Evolutionary conservation across 2,113 vertebrate species (phyloP).

Genomic region (Athene cunicularia): DNA sequence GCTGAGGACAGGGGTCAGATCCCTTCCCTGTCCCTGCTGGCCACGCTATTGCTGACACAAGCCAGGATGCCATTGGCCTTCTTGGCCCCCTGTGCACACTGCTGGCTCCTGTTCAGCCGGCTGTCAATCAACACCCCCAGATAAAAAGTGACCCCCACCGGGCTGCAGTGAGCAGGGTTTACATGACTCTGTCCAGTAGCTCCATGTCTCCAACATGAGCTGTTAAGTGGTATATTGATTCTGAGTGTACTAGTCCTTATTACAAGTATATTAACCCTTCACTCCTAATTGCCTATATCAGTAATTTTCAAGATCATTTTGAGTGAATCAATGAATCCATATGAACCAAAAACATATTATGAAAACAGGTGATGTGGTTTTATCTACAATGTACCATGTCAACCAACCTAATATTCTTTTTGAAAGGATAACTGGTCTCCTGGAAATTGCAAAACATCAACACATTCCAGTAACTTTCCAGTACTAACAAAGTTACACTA

Average conservation of each 20-base stretch:
- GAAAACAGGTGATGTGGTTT: background rate
- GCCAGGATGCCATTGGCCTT: too few relatives aligned
- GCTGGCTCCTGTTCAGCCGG: too few relatives aligned
- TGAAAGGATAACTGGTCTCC: background rate
- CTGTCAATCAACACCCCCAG: too few relatives aligned
- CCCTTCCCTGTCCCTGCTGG: too few relatives aligned
- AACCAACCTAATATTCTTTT: background rate
- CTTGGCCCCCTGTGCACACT: too few relatives aligned
- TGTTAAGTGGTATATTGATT: background rate
- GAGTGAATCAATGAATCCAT: background rate
- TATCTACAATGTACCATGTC: background rate
- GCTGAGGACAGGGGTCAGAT: too few relatives aligned
- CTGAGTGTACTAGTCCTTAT: fast-evolving
- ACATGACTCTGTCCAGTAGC: background rate
- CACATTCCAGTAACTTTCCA: background rate
- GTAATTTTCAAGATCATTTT: background rate
- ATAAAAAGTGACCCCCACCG: too few relatives aligned
- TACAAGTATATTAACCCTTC: background rate
- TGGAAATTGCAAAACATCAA: background rate
- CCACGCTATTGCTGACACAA: too few relatives aligned
- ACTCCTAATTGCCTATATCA: background rate
- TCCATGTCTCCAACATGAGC: background rate
- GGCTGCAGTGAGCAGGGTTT: background rate
- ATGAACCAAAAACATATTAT: background rate
- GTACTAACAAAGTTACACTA: background rate